Base-by-base conservation (phyloP, 2,113 vertebrate genomes). In the Corythaeola cristata region DNA sequence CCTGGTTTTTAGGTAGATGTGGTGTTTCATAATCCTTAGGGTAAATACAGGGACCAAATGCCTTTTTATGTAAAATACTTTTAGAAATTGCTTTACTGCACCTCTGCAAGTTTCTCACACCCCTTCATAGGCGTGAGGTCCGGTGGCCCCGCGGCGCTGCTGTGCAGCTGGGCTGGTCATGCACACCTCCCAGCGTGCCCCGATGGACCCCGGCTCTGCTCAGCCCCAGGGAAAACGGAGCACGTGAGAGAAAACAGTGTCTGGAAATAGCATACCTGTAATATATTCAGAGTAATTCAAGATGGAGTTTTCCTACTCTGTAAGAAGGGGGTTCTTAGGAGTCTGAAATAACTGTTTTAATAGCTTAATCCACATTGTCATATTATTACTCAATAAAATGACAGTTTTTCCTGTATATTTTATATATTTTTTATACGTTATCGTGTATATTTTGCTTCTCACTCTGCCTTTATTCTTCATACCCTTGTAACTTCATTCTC, bases 101-200 rank as follows among this genome's bases (percentile, higher is more conserved):
- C 27, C 32, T 80, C 17, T 50, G 62, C 6, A 27, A 39, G 69
- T 27, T 72, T 23, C 69, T 35, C 2, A 1, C 13, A 23, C 2
- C 20, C 21, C 33, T 88, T 77, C n/a, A 1, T 11, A 53, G 39
- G 60, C 3, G 0, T 2, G 52, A 39, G 52, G 7, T 22, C 3
- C 18, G 13, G 39, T 2, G 12, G 11, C 37, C 39, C 33, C 1
- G 1, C 2, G 12, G 11, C 1, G 8, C 44, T 41, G 56, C 59
- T 10, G 26, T 4, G 6, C 2, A 37, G 26, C 41, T 20, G 16
- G 16, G 12, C n/a, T 33, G 32, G 12, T n/a, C 18, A 7, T 50
- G 8, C 33, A 5, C 11, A 8, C 4, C 9, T 50, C 26, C 49
- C 8, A 4, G 15, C 50, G 33, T 4, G 4, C 39, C 19, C 19